These are phyloP conservation scores for Aspiorhynchus laticeps DNA, from an alignment of 2,113 vertebrate species.

Conservation along the genomic window DNA sequence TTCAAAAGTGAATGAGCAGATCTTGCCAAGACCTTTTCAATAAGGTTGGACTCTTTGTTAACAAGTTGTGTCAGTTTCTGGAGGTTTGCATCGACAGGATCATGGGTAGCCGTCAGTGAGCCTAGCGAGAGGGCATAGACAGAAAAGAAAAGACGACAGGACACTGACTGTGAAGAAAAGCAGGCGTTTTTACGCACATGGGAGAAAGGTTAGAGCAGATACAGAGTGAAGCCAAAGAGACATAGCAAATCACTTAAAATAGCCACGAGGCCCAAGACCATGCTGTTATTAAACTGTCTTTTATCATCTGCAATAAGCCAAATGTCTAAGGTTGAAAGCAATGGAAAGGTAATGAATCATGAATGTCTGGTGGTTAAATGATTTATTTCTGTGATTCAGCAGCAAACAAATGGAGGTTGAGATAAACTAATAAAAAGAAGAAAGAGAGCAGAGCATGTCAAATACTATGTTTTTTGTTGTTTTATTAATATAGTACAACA, in stretches of 20 bases:
- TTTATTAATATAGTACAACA: background rate
- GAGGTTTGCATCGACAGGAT: constrained; percentile 93
- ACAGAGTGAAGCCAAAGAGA: constrained; percentile 38
- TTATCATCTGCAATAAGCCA: background rate
- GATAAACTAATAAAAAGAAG: background rate
- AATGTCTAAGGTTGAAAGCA: constrained; percentile 32
- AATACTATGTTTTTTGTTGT: background rate
- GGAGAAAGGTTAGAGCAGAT: constrained; percentile 52
- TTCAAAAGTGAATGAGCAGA: constrained; percentile 68
- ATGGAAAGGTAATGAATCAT: constrained; percentile 5
- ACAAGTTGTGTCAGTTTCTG: constrained; percentile 99
- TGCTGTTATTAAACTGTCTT: constrained; percentile 23
- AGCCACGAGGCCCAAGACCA: background rate
- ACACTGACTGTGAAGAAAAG: constrained; percentile 39
- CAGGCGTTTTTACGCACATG: constrained; percentile 22
- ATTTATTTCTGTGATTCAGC: background rate
- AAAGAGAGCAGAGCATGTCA: background rate
- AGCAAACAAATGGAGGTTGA: background rate
- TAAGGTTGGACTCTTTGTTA: constrained; percentile 99
- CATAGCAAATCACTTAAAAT: constrained; percentile 44
- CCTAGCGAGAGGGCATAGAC: constrained; percentile 77
- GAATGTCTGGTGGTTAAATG: constrained; percentile 17
- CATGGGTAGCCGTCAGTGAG: constrained; percentile 81
- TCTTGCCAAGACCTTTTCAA: constrained; percentile 91
- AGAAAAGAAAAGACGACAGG: constrained; percentile 47